Conservation (phyloP, 1,140 invertebrate genomes). For the Lasaia peninsularis region DNA sequence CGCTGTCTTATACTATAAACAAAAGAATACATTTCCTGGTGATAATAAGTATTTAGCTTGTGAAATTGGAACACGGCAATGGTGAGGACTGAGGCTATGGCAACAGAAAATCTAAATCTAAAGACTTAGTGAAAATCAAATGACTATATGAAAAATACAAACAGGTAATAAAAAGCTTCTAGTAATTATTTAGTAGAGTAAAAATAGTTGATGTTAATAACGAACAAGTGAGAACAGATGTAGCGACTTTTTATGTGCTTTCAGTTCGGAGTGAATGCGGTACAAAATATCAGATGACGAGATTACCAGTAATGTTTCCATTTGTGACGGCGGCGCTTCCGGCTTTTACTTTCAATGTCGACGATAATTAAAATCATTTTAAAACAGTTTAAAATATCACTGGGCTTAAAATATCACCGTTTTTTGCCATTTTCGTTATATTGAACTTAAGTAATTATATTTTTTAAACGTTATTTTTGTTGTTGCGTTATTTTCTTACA, state of each 20-base stretch:
- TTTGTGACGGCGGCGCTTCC: constrained; percentile 54
- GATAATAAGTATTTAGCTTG: too few relatives aligned
- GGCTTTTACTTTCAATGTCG: constrained; percentile 42
- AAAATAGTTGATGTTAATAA: constrained; percentile 4
- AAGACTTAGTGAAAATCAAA: too few relatives aligned
- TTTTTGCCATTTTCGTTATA: too few relatives aligned
- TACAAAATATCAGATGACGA: constrained; percentile 49
- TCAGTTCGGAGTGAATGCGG: constrained; percentile 32
- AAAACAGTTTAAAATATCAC: background rate
- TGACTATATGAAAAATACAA: background rate
- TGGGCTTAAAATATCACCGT: background rate
- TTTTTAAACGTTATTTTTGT: too few relatives aligned
- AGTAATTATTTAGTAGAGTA: background rate
- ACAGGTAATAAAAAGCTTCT: background rate
- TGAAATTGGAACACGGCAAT: too few relatives aligned
- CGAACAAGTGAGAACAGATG: constrained; percentile 14
- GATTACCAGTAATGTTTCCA: constrained; percentile 63
- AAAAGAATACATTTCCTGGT: too few relatives aligned
- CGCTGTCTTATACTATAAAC: too few relatives aligned
- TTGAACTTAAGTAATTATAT: too few relatives aligned
- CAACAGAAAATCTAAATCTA: too few relatives aligned
- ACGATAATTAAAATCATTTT: constrained; percentile 9
- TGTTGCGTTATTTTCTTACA: too few relatives aligned
- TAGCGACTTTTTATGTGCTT: constrained; percentile 20
- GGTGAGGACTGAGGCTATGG: too few relatives aligned